Conservation (phyloP, 2,113 vertebrate genomes). For the Electrona antarctica region DNA sequence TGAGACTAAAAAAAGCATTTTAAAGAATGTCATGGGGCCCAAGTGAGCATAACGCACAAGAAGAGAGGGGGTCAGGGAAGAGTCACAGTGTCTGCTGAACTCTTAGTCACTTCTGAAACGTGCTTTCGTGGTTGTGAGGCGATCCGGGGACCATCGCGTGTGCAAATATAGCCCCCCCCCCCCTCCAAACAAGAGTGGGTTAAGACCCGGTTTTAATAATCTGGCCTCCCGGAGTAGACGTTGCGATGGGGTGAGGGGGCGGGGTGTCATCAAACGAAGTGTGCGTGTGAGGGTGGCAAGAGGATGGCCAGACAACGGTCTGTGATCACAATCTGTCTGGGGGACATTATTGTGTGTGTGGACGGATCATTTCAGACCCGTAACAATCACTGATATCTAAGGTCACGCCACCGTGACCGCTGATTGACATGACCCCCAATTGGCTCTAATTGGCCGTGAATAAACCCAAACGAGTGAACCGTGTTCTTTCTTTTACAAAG, state of each 20-base stretch:
- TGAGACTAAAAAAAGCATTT: not conserved
- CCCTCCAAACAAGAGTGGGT: not conserved
- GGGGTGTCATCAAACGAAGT: not conserved
- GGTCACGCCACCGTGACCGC: conserved; percentile 13
- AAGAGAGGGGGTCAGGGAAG: conserved; percentile 3
- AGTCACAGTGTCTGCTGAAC: conserved; percentile 14
- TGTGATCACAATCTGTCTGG: conserved; percentile 10
- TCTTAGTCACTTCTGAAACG: not conserved
- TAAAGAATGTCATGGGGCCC: not conserved
- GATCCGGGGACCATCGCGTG: not conserved
- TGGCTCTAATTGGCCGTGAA: conserved; percentile 26
- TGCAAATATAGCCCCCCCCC: not conserved
- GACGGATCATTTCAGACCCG: conserved; percentile 11
- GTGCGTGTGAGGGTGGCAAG: conserved; percentile 14
- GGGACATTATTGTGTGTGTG: conserved; percentile 5
- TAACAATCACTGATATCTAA: conserved; percentile 12
- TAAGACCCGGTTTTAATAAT: conserved; percentile 12
- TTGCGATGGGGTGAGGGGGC: not conserved
- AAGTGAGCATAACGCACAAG: not conserved
- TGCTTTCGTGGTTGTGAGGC: not conserved
- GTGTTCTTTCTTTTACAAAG: too few relatives aligned
- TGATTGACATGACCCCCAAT: conserved; percentile 40
- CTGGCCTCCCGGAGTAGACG: conserved; percentile 1
- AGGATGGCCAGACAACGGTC: conserved; percentile 11
- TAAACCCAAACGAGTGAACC: not conserved